Evolutionary conservation across 2,888 invertebrate species (phyloP).

Genomic region (Caenorhabditis virilis): DNA sequence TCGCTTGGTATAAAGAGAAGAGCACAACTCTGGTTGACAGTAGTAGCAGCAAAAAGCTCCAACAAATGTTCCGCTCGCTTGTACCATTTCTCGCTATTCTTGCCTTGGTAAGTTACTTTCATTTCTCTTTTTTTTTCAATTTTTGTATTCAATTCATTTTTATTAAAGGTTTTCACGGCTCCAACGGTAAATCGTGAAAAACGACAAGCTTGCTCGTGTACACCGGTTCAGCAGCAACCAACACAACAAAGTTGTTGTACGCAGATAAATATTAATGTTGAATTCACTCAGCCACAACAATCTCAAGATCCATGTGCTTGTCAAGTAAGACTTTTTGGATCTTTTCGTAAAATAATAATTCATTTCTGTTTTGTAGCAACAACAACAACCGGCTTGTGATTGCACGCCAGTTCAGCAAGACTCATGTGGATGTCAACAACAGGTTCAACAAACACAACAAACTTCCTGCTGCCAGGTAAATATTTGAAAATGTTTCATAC

Average conservation of each 20-base stretch:
- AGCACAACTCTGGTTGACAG: slow-evolving; percentile 37
- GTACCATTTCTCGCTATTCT: slow-evolving; percentile 29
- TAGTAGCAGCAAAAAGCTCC: slow-evolving; percentile 14
- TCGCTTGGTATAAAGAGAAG: slow-evolving; percentile 32
- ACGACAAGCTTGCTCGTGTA: slow-evolving; percentile 43
- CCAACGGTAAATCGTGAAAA: slow-evolving; percentile 43
- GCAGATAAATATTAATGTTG: slow-evolving; percentile 28
- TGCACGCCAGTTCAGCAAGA: slow-evolving; percentile 32
- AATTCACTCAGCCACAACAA: slow-evolving; percentile 26
- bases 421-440: slow-evolving; percentile 23
- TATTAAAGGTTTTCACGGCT: slow-evolving; percentile 39
- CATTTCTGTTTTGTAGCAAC: slow-evolving; percentile 4
- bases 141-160: background rate
- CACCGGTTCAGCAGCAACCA: slow-evolving; percentile 7
- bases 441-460: background rate
- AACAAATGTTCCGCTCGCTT: slow-evolving; percentile 31
- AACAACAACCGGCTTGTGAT: slow-evolving; percentile 35
- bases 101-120: slow-evolving; percentile 28
- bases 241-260: background rate
- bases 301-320: slow-evolving; percentile 35
- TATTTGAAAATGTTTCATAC: background rate
- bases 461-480: too few relatives aligned
- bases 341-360: background rate
- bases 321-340: background rate
- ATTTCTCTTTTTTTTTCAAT: too few relatives aligned